Conservation (phyloP, 2,797 vertebrate species). For the Amblyopsis hoosieri region DNA sequence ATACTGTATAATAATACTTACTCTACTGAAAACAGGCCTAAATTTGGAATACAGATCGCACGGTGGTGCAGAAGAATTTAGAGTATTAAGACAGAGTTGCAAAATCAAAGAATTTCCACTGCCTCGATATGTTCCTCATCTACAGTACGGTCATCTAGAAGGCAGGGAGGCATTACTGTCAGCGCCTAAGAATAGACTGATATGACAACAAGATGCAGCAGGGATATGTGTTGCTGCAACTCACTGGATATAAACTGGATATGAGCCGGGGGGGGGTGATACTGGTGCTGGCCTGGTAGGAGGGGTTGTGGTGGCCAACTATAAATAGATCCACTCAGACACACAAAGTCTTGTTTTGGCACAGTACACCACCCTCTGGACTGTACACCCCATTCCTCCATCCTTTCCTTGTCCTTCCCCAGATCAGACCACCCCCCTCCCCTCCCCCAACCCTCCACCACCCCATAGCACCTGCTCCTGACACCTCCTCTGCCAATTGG, state of each 20-base stretch:
- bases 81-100: slow-evolving; percentile 9
- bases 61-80: slow-evolving; percentile 2
- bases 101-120: neutral
- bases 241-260: slow-evolving; percentile 57
- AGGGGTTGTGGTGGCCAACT: slow-evolving; percentile 66
- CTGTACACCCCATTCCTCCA: slow-evolving; percentile 59
- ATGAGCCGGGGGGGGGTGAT: slow-evolving; percentile 59
- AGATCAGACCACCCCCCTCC: slow-evolving; percentile 56
- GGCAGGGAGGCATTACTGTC: slow-evolving; percentile 16
- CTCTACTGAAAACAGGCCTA: neutral
- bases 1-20: no score
- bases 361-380: slow-evolving; percentile 51
- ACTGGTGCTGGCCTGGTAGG: slow-evolving; percentile 59
- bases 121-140: neutral
- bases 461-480: slow-evolving; percentile 77
- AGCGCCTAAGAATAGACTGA: slow-evolving; percentile 48
- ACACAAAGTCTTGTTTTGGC: slow-evolving; percentile 73
- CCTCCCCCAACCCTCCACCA: slow-evolving; percentile 66
- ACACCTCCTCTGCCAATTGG: slow-evolving; percentile 78
- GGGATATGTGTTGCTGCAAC: slow-evolving; percentile 48
- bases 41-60: slow-evolving; percentile 13
- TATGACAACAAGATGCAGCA: slow-evolving; percentile 47
- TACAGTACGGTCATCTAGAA: neutral
- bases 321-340: slow-evolving; percentile 75
- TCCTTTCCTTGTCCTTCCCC: slow-evolving; percentile 68